Evolutionary conservation across 2,113 vertebrate genomes (phyloP), one percentile per base, ranked within the genome.

Genomic region (Mirounga angustirostris): DNA sequence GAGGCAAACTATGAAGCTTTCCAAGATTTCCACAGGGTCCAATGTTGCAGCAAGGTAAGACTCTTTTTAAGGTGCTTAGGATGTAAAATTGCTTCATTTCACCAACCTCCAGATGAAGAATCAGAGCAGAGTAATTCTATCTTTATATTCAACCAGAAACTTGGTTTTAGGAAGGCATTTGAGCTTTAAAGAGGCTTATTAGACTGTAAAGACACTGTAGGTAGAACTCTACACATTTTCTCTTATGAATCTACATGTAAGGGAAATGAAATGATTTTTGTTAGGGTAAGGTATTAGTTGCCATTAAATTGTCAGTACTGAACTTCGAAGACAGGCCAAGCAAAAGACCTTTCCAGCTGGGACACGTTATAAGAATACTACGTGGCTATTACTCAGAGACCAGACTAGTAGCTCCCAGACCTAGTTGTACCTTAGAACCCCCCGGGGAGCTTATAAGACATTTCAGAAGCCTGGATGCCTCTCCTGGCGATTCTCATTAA

Each of bases 271-370:
- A 79, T 54, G 1, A 65, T 43, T 92, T 93, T 74, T 89, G 52
- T 71, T 40, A 89, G 52, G 9, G 46, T 52, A 94, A 56, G 26
- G 24, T 21, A 56, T 73, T 50, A 58, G 13, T 40, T 80, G 50
- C 83, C 84, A 95, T 81, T 65, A 89, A 81, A 90, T 67, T 67
- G 26, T 73, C 80, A 83, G 43, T 58, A 83, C 81, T 83, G 95
- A 82, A 86, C 4, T 91, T 69, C 36, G 74, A 87, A 24, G 52
- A 2, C 16, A 85, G 52, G 65, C 10, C 78, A 92, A 85, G 46
- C 50, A 36, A 11, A 95, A 92, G 58, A 78, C 14, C 81, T 61
- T 92, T 89, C 8, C 33, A 82, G 79, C 58, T 58, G 65, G 52
- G 43, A 52, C 26, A 89, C 0, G 7, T 90, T 92, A 46, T 54